Percentiles rank a stretch among this genome's conserved stretches.
Evolutionary conservation across 2,888 invertebrate species (phyloP).

Genomic region (Beris chalybata): DNA sequence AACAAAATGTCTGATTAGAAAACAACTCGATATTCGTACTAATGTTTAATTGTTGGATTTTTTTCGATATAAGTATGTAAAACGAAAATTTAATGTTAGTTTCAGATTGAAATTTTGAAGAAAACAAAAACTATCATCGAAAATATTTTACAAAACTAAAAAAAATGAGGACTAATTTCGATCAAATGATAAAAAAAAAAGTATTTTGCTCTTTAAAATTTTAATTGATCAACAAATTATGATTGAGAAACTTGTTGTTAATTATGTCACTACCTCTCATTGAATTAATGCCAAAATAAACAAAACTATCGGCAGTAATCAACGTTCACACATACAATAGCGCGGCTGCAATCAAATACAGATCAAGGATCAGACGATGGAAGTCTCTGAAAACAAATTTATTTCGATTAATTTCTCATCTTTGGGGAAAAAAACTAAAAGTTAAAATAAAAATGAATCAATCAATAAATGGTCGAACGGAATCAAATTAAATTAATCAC

Average conservation of each 20-base stretch:
- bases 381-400: conserved; percentile 22
- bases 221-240: neutral
- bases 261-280: conserved; percentile 38
- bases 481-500: no score
- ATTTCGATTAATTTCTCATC: conserved; percentile 3
- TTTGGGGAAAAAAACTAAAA: neutral
- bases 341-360: conserved; percentile 4
- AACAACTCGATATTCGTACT: neutral
- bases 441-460: conserved; percentile 3
- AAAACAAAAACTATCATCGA: no score
- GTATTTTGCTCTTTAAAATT: no score
- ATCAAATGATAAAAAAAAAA: no score
- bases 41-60: conserved; percentile 1
- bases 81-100: no score
- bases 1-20: conserved; percentile 7
- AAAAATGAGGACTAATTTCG: no score
- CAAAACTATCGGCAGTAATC: conserved; percentile 35
- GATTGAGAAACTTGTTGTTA: conserved; percentile 10
- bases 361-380: neutral
- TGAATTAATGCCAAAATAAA: conserved; percentile 35
- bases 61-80: neutral
- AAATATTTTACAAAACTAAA: no score
- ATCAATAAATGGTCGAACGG: no score
- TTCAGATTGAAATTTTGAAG: no score
- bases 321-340: conserved; percentile 19